Percentiles rank a stretch among this genome's conserved stretches.
These are phyloP conservation scores for Gorsachius magnificus DNA, from an alignment of 2,797 vertebrate genomes.

Conservation along the genomic window DNA sequence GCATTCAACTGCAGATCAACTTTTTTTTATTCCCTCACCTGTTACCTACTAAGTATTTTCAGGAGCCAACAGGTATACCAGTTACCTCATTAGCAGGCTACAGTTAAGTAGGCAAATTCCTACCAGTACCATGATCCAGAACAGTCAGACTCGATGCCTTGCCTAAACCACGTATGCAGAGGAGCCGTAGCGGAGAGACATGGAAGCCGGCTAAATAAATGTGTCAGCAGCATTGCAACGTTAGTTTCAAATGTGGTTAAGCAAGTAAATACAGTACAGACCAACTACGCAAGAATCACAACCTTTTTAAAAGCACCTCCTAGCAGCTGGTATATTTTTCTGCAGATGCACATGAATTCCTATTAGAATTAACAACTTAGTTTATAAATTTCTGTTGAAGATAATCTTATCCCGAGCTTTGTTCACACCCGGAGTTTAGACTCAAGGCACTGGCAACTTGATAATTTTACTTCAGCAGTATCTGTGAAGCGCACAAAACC, in stretches of 20 bases:
- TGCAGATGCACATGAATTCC: background rate
- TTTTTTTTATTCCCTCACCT: background rate
- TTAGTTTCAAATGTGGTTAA: background rate
- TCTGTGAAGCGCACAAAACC: background rate
- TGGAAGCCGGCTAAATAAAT: accelerated
- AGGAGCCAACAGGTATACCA: background rate
- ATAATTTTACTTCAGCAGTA: background rate
- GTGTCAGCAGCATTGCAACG: background rate
- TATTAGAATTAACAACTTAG: background rate
- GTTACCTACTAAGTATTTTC: background rate
- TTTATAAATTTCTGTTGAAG: background rate
- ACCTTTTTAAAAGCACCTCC: background rate
- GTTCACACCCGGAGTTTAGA: background rate
- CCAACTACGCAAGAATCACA: background rate
- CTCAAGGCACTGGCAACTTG: background rate
- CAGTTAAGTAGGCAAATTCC: background rate
- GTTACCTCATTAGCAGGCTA: background rate
- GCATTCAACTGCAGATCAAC: background rate
- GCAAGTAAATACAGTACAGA: background rate
- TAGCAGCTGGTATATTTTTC: background rate
- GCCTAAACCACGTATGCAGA: background rate
- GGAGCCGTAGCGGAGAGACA: background rate
- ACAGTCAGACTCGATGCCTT: background rate
- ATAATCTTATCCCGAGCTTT: background rate
- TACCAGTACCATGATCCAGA: background rate